Percentiles rank a stretch among this genome's conserved stretches.
These are phyloP conservation scores for Sinocyclocheilus anshuiensis DNA, from an alignment of 2,113 vertebrate species.

Conservation along the genomic window DNA sequence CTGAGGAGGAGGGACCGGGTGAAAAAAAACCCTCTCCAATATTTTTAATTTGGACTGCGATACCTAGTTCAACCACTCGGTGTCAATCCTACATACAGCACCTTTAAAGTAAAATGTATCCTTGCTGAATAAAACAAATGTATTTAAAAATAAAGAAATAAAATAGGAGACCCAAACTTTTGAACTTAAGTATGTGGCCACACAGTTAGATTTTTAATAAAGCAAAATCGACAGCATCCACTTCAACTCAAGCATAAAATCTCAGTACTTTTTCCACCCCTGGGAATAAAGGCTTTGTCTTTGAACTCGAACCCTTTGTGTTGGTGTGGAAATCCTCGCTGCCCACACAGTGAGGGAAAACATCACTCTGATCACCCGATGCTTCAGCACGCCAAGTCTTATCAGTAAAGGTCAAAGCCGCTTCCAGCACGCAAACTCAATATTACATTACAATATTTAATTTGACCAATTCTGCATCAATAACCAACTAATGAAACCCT, in stretches of 20 bases:
- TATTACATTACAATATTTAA: not conserved
- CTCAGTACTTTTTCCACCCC: not conserved
- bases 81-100: no score
- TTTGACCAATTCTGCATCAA: not conserved
- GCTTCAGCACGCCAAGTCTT: not conserved
- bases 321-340: not conserved
- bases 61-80: no score
- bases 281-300: conserved; percentile 9
- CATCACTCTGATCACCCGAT: not conserved
- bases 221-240: not conserved
- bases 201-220: not conserved
- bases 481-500: not conserved
- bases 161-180: not conserved
- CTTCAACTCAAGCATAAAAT: not conserved
- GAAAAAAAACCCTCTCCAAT: no score
- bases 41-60: no score
- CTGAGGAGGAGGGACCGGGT: no score
- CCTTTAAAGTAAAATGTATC: not conserved
- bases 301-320: conserved; percentile 8
- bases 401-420: conserved; percentile 2
- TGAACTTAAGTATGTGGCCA: not conserved
- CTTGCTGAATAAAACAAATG: not conserved
- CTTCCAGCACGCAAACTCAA: not conserved
- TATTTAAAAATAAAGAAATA: not conserved
- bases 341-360: conserved; percentile 9